Evolutionary conservation across 1,140 invertebrate genomes (phyloP), one percentile per base, ranked within the genome.

Genomic region (Apis laboriosa): DNA sequence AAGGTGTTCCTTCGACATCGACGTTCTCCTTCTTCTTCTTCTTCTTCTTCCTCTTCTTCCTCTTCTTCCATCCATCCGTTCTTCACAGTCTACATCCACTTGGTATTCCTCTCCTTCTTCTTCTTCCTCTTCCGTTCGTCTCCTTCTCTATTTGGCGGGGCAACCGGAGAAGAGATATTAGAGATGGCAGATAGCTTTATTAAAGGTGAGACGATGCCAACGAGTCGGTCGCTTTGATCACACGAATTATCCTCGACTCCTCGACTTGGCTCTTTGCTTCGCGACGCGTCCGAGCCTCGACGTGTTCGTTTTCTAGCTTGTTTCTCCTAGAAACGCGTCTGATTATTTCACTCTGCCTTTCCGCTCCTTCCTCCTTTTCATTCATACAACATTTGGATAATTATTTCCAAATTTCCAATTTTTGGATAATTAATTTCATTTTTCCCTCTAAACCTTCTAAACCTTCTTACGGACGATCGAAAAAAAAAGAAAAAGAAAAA

Each of bases 161-260:
- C 64, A 24, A 53, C 56, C 79, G 73, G 61, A 71, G 83, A 68
- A 61, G 71, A 90, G 90, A 92, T 92, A 90, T 89, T 90, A 88
- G 90, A 91, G 91, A 92, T 92, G 89, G 76, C 80, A 91, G 90
- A 91, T 91, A 91, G 90, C 91, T 92, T 92, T 92, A 92, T 92
- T 92, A 92, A 90, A 89, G 83, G 90, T 86, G 89, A 90, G 87
- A 83, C 84, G 88, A 90, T 88, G 87, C 88, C 87, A 84, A 86
- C 90, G 89, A 85, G 88, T 88, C 92, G 91, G 92, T 84, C 83
- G 88, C 90, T 92, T 92, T 92, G 91, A 92, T 92, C 92, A 88
- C 80, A 76, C 86, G 87, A 88, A 89, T 89, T 88, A 88, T 89
- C 84, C 71, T 88, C 34, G 80, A 86, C 86, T 89, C 86, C 84